Evolutionary conservation across 1,140 invertebrate genomes (phyloP), one percentile per base, ranked within the genome.

Genomic region (Trigoniulus corallinus): DNA sequence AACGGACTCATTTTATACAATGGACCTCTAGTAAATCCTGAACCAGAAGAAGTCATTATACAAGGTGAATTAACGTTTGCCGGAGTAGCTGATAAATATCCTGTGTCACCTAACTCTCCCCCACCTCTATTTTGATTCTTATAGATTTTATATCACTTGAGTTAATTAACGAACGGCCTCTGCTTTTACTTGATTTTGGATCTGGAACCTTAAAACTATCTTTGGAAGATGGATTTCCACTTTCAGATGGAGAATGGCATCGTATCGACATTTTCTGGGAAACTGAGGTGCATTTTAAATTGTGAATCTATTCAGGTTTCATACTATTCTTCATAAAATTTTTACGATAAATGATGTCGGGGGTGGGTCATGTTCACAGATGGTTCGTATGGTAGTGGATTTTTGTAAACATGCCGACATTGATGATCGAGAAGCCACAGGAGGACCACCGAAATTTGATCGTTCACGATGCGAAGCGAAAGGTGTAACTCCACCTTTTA

Each of bases 181-280:
- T 85, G 52, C 67, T 98, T 1, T 72, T 94, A 1, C 80, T 98
- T 49, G 88, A 97, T 67, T 95, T 96, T 68, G 94, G 94, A 2
- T 91, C 89, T 0, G 92, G 92, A 45, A 91, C 85, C 0, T 66
- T 94, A 51, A 87, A 92, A 63, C 66, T 97, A 12, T 74, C 81
- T 62, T 80, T 98, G 0, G 86, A 89, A 69, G 85, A 86, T 0
- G 83, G 84, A 58, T 80, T 81, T 59, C 79, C 77, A 0, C 65
- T 97, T 34, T 85, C 88, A 63, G 89, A 96, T 65, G 89, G 91
- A 1, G 85, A 89, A 63, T 98, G 93, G 93, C 93, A 98, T 68
- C 74, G 86, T 53, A 71, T 97, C 45, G 92, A 97, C 67, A 78
- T 98, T 50, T 94, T 93, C 63, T 93, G 91, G 84, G 81, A 88